Base-by-base conservation (phyloP, 2,888 invertebrate genomes). In the Aradus depressus region DNA sequence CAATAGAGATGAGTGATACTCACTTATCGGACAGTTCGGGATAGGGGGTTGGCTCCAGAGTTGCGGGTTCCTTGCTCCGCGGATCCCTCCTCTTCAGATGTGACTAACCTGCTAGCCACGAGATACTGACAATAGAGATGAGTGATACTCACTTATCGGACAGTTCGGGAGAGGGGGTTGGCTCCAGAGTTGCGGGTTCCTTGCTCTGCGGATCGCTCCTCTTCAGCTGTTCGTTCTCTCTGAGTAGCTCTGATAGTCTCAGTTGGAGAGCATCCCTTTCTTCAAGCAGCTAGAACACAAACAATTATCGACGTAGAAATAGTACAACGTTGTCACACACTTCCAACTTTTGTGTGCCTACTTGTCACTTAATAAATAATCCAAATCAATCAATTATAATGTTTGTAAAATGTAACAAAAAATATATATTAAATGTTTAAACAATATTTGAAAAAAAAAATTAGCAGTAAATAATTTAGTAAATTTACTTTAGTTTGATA, bases 241-340 rank as follows among this genome's bases (percentile, higher is more conserved):
- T 74, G 50, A 90, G 71, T 8, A 86, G 81, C 63, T 86, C 85
- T 0, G 89, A 89, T 5, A 91, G 68, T 58, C 85, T 78, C 53
- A 90, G 67, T 62, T 90, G 90, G 47, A 91, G 67, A 0, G 84
- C 84, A 63, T 91, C 90, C 48, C 90, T 74, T 66, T 90, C 90
- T 66, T 89, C 88, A 41, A 90, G 67, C 39, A 91, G 68, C 66
- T 81, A 55, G 19, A 59, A 58, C 50, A 54, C 16, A n/a, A 28
- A 28, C 10, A 28, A 10, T 8, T 28, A 28, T 10, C 31, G 10
- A 28, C 6, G 31, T n/a, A n/a, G n/a, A n/a, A n/a, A n/a, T n/a
- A n/a, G n/a, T n/a, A n/a, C n/a, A n/a, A n/a, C 31, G 6, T 10
- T 28, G 8, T 10, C 10, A 10, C 6, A 10, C 31, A 28, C 31